Evolutionary conservation across 2,113 vertebrate species (phyloP).

Genomic region (Entomyzon cyanotis): DNA sequence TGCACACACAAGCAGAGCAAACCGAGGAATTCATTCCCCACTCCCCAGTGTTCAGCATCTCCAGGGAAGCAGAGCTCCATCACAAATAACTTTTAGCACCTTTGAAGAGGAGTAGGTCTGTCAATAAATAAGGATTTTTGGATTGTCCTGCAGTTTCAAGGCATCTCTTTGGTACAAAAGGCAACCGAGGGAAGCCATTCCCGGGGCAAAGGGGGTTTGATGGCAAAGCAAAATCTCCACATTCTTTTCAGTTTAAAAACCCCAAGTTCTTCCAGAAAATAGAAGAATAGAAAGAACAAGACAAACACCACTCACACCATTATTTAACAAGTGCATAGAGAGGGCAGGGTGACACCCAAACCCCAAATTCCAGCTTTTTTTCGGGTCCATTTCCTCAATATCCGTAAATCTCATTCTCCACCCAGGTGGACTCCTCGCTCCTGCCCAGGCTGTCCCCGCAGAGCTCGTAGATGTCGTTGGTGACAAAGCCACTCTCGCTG

Average conservation of each 20-base stretch:
- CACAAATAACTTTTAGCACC: background rate
- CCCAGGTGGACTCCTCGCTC: slow-evolving; percentile 84
- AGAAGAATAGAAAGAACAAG: background rate
- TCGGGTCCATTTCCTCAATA: slow-evolving; percentile 56
- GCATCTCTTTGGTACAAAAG: background rate
- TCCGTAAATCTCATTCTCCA: slow-evolving; percentile 96
- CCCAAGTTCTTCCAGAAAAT: background rate
- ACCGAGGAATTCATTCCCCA: background rate
- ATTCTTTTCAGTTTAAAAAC: background rate
- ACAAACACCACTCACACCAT: background rate
- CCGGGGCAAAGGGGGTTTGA: background rate
- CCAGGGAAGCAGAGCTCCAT: background rate
- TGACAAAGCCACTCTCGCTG: slow-evolving; percentile 87
- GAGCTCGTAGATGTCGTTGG: slow-evolving; percentile 91
- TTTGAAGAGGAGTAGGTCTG: background rate
- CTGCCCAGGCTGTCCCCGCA: slow-evolving; percentile 65
- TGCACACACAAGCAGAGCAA: background rate
- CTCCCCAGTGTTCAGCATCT: background rate
- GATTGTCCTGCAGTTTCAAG: background rate
- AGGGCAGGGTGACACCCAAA: background rate
- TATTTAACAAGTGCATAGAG: background rate
- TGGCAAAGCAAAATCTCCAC: background rate
- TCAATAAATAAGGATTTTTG: background rate
- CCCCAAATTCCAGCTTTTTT: background rate
- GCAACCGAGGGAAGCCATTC: background rate